Evolutionary conservation across 1,140 invertebrate species (phyloP), one percentile per base, ranked within the genome.

Genomic region (Ceratina japonica): DNA sequence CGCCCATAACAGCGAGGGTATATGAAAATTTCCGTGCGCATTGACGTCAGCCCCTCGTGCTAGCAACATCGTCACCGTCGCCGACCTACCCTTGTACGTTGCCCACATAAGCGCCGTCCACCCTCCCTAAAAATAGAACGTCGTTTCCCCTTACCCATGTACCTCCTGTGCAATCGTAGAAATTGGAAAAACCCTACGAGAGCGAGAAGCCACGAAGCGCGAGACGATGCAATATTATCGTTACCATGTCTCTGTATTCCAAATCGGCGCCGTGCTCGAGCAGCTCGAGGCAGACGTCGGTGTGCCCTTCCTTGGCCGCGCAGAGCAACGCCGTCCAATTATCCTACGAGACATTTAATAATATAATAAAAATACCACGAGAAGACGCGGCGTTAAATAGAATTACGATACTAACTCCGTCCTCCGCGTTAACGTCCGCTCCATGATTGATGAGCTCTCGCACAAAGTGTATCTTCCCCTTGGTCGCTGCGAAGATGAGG

Each of bases 61-160:
- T 70, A 99, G 91, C n/a, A 99, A 91, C 75, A 97, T 90, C 51
- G 94, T 93, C 20, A 97, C 98, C 76, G 97, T 94, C 27, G 96
- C 95, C 15, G 95, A 94, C 83, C 96, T 95, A 4, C 98, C 98
- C 92, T 98, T 98, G 90, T 99, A 99, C 10, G 97, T 95, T 0
- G 98, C 98, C 98, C 98, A 99, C 97, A 99, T 98, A 56, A 99
- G 93, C 1, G 98, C 94, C 2, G 98, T 98, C 98, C 98, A 99
- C 27, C 97, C 97, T 84, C 98, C 98, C 97, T 98, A 88, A 81
- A 87, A 89, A 86, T 66, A 83, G 52, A 62, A 80, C 1, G 71
- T 56, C 1, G 71, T 56, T 20, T n/a, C 15, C 7, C 27, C 27
- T 58, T 58, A 20, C n/a, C 20, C 16, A 58, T 58, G 0, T n/a